Percentiles rank a stretch among this genome's conserved stretches.
phyloP scores from a whole-genome alignment of 1,140 invertebrate genomes.

The Saccostrea glomerata region DNA sequence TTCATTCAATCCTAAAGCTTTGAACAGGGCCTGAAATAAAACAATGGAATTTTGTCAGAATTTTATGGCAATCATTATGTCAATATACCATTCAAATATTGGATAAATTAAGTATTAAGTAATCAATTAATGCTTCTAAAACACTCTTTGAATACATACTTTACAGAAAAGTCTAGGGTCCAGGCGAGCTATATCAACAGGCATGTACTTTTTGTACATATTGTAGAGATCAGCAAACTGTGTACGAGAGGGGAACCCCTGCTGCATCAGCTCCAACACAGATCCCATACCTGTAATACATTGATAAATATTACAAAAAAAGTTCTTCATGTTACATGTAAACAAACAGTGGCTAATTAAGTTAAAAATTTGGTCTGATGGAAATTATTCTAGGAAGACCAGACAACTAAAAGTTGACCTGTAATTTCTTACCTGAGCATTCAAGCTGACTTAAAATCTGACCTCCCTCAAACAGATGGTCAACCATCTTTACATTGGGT shows the following conservation, averaged over 20 bases:
- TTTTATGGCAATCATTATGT: no score
- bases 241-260: constrained; percentile 94
- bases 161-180: constrained; percentile 96
- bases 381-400: no score
- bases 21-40: constrained; percentile 89
- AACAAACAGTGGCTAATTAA: no score
- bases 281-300: constrained; percentile 88
- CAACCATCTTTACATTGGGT: constrained; percentile 96
- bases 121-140: no score
- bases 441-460: constrained; percentile 95
- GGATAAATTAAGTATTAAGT: no score
- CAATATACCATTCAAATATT: no score
- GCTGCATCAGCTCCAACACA: constrained; percentile 97
- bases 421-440: constrained; percentile 84
- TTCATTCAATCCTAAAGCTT: constrained; percentile 94
- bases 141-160: constrained; percentile 71
- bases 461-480: constrained; percentile 92
- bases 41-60: constrained; percentile 41
- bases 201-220: constrained; percentile 93
- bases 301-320: no score
- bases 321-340: no score
- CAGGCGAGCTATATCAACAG: constrained; percentile 88
- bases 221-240: constrained; percentile 91
- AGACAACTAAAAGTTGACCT: constrained; percentile 16
- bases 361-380: constrained; percentile 79